A percentile compares a stretch with the other conserved stretches of the same genome.
Evolutionary conservation across 2,797 vertebrate species (phyloP).

Genomic region (Sorex maritimensis): DNA sequence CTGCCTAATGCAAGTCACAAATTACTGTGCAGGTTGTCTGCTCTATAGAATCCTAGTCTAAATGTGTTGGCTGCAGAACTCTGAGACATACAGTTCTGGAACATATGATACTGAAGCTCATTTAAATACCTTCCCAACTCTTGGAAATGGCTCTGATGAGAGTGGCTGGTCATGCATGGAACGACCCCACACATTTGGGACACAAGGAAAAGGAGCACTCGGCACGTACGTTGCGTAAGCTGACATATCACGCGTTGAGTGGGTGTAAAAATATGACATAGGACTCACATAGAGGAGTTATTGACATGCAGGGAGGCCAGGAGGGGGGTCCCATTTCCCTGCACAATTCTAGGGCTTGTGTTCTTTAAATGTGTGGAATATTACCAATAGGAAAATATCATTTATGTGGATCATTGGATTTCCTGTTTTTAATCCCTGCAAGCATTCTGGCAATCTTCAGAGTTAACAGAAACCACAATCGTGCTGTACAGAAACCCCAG

Average conservation of each 20-base stretch:
- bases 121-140: background rate
- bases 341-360: constrained; percentile 61
- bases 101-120: background rate
- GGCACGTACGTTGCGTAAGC: constrained; percentile 17
- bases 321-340: constrained; percentile 42
- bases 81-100: background rate
- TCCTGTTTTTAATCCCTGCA: constrained; percentile 85
- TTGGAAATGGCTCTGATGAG: background rate
- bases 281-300: background rate
- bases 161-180: background rate
- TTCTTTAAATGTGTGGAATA: constrained; percentile 62
- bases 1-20: rapidly evolving
- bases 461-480: constrained; percentile 79
- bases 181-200: background rate
- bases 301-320: constrained; percentile 61
- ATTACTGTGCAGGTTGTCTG: rapidly evolving
- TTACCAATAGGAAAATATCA: constrained; percentile 83
- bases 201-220: background rate
- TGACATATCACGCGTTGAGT: constrained; percentile 60
- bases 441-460: constrained; percentile 78
- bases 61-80: background rate
- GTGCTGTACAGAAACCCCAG: constrained; percentile 46
- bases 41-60: background rate
- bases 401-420: constrained; percentile 78
- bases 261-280: constrained; percentile 55